Evolutionary conservation across 2,888 invertebrate species (phyloP), one percentile per base, ranked within the genome.

Genomic region (Ommatoiulus sabulosus): DNA sequence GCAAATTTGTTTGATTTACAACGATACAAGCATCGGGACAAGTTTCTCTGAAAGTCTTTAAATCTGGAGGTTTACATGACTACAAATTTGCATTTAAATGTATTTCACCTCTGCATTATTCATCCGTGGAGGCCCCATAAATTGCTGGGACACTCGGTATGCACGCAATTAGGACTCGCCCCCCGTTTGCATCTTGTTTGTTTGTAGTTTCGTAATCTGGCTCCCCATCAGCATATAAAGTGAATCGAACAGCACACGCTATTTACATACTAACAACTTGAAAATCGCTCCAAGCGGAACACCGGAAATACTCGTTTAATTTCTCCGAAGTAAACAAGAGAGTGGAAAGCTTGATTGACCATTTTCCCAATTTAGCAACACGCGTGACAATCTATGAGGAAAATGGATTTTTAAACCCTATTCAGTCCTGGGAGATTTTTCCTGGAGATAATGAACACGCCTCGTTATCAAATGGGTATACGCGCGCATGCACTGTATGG

Each of bases 221-320:
- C n/a, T n/a, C n/a, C n/a, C n/a, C n/a, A n/a, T n/a, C n/a, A n/a
- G n/a, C n/a, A n/a, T n/a, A n/a, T n/a, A n/a, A n/a, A n/a, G n/a
- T n/a, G n/a, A n/a, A n/a, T 12, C 24, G 35, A 6, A 12, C 80
- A 80, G 3, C 12, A 35, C 20, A 72, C 20, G 72, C 24, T 80
- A 24, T 80, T 80, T 80, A 35, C 80, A 24, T 12, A 35, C 35
- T 24, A 35, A 80, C 35, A 80, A 20, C 80, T 80, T 35, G 24
- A 35, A 80, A 80, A 35, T 35, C 24, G 80, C 80, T 80, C 3
- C 12, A 5, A 80, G 80, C 80, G 35, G 35, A 80, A 35, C 24
- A 80, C 24, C 80, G 80, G 80, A 80, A 80, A 35, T 80, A 35
- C 80, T 35, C 80, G 80, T 80, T 80, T 80, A 80, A 35, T 80